Evolutionary conservation across 1,140 invertebrate genomes (phyloP).

Genomic region (Tenebrio molitor): DNA sequence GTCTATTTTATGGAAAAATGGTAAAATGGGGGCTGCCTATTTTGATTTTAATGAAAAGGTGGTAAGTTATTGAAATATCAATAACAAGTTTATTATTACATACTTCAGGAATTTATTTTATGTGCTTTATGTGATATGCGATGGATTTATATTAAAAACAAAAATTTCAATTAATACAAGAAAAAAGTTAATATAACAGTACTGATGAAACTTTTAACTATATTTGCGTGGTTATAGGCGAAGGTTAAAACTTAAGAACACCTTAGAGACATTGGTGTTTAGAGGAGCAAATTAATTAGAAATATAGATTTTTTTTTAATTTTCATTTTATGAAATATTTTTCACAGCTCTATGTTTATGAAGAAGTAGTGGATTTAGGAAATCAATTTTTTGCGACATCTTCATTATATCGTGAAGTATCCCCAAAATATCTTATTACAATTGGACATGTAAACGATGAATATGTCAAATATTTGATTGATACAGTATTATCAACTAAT

Average conservation of each 20-base stretch:
- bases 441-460: conserved; percentile 68
- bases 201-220: too few species aligned
- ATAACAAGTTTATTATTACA: too few species aligned
- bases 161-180: conserved; percentile 44
- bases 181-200: too few species aligned
- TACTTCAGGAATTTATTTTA: too few species aligned
- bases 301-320: conserved; percentile 52
- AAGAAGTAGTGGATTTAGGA: conserved; percentile 73
- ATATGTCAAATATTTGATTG: conserved; percentile 69
- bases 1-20: conserved; percentile 67
- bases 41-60: conserved; percentile 75
- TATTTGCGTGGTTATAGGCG: too few species aligned
- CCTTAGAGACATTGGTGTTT: too few species aligned
- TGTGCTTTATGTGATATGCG: too few species aligned
- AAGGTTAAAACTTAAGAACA: too few species aligned
- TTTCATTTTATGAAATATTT: conserved; percentile 43
- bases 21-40: conserved; percentile 76
- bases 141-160: too few species aligned
- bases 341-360: conserved; percentile 71
- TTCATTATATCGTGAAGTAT: conserved; percentile 74
- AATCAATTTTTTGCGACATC: conserved; percentile 73
- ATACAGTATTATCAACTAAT: conserved; percentile 49
- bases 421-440: conserved; percentile 72
- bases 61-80: too few species aligned
- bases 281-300: too few species aligned